Evolutionary conservation across 2,113 vertebrate species (phyloP).

Genomic region (Alces alces): DNA sequence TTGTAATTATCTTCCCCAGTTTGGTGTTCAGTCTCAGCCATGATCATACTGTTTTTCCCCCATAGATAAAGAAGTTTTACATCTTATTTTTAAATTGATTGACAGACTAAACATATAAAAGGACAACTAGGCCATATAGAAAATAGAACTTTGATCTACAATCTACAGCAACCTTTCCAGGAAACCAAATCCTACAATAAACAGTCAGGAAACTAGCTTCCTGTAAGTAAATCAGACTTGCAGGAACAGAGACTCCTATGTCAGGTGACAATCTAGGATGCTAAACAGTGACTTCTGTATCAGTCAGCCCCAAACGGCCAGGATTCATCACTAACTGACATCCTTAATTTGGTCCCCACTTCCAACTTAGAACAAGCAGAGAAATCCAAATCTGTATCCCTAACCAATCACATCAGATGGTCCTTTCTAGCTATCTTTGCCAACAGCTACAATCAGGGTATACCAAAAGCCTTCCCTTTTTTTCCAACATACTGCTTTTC

Average conservation of each 20-base stretch:
- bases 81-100: neutral
- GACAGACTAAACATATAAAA: neutral
- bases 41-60: neutral
- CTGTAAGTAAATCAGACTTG: neutral
- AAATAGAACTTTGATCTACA: neutral
- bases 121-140: neutral
- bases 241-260: neutral
- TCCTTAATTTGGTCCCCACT: neutral
- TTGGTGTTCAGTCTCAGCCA: neutral
- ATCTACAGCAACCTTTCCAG: neutral
- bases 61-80: neutral
- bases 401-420: neutral
- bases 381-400: neutral
- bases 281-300: neutral
- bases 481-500: neutral
- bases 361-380: neutral
- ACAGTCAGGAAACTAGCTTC: neutral
- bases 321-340: neutral
- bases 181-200: neutral
- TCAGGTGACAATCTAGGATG: neutral
- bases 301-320: neutral
- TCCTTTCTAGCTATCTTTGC: neutral
- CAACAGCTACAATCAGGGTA: neutral
- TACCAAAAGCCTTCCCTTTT: neutral
- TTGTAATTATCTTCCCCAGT: neutral